Base-by-base conservation (phyloP, 2,113 vertebrate species). In the Vicugna pacos region DNA sequence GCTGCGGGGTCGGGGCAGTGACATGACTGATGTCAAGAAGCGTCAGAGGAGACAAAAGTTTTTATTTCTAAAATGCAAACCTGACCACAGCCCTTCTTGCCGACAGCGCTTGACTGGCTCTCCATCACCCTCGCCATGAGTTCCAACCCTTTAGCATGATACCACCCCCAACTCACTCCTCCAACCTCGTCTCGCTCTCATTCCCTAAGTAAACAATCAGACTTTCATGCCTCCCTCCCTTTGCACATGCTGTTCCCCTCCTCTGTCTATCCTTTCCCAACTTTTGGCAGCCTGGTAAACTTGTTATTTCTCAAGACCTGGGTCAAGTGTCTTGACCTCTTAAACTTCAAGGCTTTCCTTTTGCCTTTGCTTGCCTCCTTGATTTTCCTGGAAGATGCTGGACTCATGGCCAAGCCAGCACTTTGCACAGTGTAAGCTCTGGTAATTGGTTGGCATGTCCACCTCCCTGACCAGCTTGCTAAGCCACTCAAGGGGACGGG, bases 51-150 rank as follows among this genome's bases (percentile, higher is more conserved):
- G 46, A 42, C 9, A 26, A 2, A 19, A 89, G 17, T 10, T 35
- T 82, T 70, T 65, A 70, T 50, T 94, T 84, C 87, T 76, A 28
- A 93, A 86, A 56, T 30, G 82, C 42, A 58, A 56, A 81, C 80
- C n/a, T 24, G 70, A 16, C 26, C 17, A 0, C 0, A 8, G 65
- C 14, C 8, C 38, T 17, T 46, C 58, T 80, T 0, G 12, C 70
- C 26, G 70, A n/a, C 9, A 20, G 16, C 2, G 6, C 65, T n/a
- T 42, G 1, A 15, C 6, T 0, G 50, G 73, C 19, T 62, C 73
- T 86, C 35, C 5, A 1, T 0, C 26, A 58, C 20, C 50, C 14
- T 67, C 4, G 0, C 32, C 24, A 12, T 30, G 64, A 77, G 79
- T n/a, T 32, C 20, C 19, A 30, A 28, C 32, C 8, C 42, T 73